A percentile compares a stretch with the other conserved stretches of the same genome.
These are phyloP conservation scores for Dendrocopos noguchii DNA, from an alignment of 2,113 vertebrate species.

Conservation along the genomic window DNA sequence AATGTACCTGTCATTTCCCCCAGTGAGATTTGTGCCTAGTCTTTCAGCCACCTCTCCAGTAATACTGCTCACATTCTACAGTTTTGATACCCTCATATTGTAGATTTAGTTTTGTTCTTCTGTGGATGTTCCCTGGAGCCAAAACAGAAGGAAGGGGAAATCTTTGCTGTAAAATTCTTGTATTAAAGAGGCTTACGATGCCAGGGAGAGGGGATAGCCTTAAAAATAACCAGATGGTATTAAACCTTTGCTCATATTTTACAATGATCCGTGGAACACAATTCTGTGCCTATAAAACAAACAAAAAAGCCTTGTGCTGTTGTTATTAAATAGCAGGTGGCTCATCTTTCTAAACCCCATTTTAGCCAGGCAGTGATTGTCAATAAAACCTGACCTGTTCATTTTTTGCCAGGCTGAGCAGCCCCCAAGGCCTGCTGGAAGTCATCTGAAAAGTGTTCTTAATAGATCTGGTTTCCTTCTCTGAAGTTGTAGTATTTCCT, in stretches of 20 bases:
- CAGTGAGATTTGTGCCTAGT: slow-evolving; percentile 29
- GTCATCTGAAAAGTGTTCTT: neutral
- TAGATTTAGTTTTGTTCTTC: slow-evolving; percentile 53
- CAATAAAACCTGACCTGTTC: slow-evolving; percentile 69
- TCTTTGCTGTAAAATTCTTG: slow-evolving; percentile 12
- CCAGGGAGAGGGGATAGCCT: neutral
- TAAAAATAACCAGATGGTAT: slow-evolving; percentile 5
- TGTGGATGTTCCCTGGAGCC: slow-evolving; percentile 40
- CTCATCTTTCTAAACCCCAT: slow-evolving; percentile 68
- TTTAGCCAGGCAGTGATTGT: slow-evolving; percentile 68
- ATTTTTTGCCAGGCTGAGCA: slow-evolving; percentile 65
- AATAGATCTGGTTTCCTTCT: slow-evolving; percentile 4
- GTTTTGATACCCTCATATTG: slow-evolving; percentile 19
- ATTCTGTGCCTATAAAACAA: slow-evolving; percentile 25
- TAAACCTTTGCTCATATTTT: slow-evolving; percentile 39
- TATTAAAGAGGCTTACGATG: slow-evolving; percentile 50
- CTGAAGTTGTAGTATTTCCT: neutral
- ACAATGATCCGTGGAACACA: slow-evolving; percentile 39
- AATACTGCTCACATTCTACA: neutral
- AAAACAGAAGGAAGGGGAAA: slow-evolving; percentile 42
- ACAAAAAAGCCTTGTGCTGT: slow-evolving; percentile 13
- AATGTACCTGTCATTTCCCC: neutral
- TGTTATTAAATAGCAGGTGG: slow-evolving; percentile 65
- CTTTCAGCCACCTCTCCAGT: neutral
- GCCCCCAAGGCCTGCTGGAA: slow-evolving; percentile 60